A percentile compares a stretch with the other conserved stretches of the same genome.
Evolutionary conservation across 2,888 invertebrate species (phyloP).

Genomic region (Arrhopalites spinosus): DNA sequence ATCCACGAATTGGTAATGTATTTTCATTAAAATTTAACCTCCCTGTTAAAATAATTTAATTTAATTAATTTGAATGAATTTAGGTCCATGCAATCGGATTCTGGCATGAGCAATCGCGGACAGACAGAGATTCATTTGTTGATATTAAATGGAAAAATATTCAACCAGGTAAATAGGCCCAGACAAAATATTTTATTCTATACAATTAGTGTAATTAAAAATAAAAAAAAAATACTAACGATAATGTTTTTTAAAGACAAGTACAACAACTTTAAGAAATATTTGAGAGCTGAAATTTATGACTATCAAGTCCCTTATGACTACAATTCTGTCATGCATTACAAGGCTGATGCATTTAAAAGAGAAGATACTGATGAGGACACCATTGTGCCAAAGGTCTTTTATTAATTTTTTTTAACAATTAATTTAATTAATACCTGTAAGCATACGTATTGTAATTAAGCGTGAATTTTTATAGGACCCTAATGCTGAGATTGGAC

Average conservation of each 20-base stretch:
- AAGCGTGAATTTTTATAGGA: background rate
- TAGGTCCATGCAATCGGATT: no score
- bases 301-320: constrained; percentile 63
- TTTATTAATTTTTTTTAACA: background rate
- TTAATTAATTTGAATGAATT: no score
- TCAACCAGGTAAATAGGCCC: constrained; percentile 63
- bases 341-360: constrained; percentile 63
- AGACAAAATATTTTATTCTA: background rate
- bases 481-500: constrained; percentile 25
- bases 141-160: constrained; percentile 76
- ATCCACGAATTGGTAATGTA: constrained; percentile 78
- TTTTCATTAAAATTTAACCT: no score
- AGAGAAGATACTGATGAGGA: constrained; percentile 59
- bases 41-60: no score
- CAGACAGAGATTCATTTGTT: constrained; percentile 76
- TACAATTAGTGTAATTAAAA: background rate
- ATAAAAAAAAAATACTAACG: background rate
- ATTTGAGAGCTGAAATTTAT: constrained; percentile 59
- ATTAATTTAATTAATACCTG: no score
- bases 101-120: constrained; percentile 78
- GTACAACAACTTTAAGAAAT: constrained; percentile 63
- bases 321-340: constrained; percentile 64
- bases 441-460: no score
- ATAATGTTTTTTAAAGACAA: constrained; percentile 51
- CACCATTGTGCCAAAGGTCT: constrained; percentile 61